phyloP scores from a whole-genome alignment of 2,113 vertebrate genomes.

The Coptodon rendalli region DNA sequence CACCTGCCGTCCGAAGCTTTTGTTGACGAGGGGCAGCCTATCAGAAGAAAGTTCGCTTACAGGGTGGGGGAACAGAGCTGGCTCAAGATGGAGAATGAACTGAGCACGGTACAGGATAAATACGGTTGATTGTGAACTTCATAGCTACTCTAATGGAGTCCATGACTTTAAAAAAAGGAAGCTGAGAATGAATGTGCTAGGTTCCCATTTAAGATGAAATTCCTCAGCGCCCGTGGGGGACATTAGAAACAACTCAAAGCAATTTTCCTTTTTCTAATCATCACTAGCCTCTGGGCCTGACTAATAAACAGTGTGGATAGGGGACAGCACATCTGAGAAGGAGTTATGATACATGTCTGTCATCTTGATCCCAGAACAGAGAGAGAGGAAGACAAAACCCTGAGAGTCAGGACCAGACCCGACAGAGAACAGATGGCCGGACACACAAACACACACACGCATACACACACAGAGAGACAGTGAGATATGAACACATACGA shows the following conservation, averaged over 20 bases:
- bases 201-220: background rate
- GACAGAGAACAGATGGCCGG: conserved; percentile 60
- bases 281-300: background rate
- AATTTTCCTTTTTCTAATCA: background rate
- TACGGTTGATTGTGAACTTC: background rate
- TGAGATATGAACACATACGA: conserved; percentile 37
- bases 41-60: background rate
- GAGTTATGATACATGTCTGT: conserved; percentile 21
- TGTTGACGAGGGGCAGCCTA: background rate
- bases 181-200: background rate
- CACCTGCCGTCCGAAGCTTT: background rate
- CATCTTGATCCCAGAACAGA: conserved; percentile 31
- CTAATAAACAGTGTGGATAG: conserved; percentile 11
- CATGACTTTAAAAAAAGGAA: background rate
- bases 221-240: background rate
- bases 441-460: background rate
- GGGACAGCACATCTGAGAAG: conserved; percentile 11
- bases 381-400: conserved; percentile 42
- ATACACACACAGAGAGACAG: background rate
- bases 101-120: background rate
- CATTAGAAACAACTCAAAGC: background rate
- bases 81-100: background rate
- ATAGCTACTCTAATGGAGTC: background rate
- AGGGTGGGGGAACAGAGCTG: background rate
- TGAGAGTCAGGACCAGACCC: conserved; percentile 42